These are phyloP conservation scores for Sabellastarte sp. DNA, from an alignment of 2,888 invertebrate species.

Conservation along the genomic window DNA sequence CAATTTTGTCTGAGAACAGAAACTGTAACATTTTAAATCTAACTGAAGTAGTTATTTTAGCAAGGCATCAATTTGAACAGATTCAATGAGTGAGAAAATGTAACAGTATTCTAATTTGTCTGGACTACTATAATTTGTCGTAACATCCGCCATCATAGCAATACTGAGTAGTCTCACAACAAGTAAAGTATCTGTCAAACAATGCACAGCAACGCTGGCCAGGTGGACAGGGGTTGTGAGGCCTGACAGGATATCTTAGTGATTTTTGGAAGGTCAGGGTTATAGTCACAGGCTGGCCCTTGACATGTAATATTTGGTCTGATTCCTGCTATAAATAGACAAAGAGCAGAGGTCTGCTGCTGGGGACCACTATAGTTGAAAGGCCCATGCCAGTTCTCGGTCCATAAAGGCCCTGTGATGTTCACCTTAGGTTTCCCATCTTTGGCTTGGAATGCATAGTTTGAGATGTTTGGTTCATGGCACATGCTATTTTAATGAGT, in stretches of 20 bases:
- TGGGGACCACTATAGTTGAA: neutral
- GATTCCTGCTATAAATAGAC: neutral
- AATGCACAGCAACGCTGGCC: neutral
- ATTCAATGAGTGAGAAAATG: too few species aligned
- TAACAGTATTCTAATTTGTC: too few species aligned
- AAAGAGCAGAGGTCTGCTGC: neutral
- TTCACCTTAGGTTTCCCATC: neutral
- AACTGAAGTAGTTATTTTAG: too few species aligned
- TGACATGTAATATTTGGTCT: neutral
- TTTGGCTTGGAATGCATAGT: too few species aligned
- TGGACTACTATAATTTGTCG: too few species aligned
- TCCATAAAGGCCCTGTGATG: neutral
- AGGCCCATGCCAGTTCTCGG: neutral
- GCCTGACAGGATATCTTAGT: neutral
- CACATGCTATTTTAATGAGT: neutral
- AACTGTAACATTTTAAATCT: too few species aligned
- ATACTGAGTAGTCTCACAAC: neutral
- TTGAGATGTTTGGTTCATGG: neutral
- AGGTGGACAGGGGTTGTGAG: neutral
- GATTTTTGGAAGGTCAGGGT: neutral
- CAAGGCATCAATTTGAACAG: too few species aligned
- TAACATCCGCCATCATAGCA: constrained; percentile 5
- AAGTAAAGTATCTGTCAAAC: neutral
- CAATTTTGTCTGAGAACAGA: too few species aligned
- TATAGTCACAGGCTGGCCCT: neutral